Evolutionary conservation across 2,113 vertebrate species (phyloP).

Genomic region (Meles meles): DNA sequence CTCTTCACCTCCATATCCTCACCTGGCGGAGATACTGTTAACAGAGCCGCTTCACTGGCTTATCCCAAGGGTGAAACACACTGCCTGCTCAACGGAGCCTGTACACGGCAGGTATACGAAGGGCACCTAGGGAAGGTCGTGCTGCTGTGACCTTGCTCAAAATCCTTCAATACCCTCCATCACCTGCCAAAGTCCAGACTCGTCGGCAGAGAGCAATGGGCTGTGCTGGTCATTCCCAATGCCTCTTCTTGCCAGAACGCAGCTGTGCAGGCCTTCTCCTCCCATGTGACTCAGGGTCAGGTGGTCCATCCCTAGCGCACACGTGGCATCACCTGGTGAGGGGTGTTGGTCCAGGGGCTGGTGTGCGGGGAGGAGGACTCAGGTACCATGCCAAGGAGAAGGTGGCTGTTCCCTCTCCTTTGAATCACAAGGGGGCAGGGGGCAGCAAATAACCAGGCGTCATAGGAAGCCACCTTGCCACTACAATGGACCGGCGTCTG

Average conservation of each 20-base stretch:
- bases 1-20: background rate
- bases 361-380: background rate
- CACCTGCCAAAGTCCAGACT: background rate
- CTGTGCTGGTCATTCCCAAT: background rate
- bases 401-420: background rate
- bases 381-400: background rate
- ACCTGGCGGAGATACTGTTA: no score
- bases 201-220: background rate
- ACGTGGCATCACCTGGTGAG: background rate
- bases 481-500: background rate
- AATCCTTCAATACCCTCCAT: background rate
- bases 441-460: background rate
- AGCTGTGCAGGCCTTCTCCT: no score
- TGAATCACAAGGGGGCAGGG: background rate
- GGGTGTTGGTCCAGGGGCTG: background rate
- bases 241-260: background rate
- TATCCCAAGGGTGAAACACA: background rate
- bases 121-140: background rate
- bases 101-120: accelerated
- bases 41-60: background rate
- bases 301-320: no score
- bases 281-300: background rate
- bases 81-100: accelerated
- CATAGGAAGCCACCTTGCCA: background rate
- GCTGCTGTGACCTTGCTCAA: background rate